Evolutionary conservation across 1,140 invertebrate genomes (phyloP).

Genomic region (Tigriopus japonicus): DNA sequence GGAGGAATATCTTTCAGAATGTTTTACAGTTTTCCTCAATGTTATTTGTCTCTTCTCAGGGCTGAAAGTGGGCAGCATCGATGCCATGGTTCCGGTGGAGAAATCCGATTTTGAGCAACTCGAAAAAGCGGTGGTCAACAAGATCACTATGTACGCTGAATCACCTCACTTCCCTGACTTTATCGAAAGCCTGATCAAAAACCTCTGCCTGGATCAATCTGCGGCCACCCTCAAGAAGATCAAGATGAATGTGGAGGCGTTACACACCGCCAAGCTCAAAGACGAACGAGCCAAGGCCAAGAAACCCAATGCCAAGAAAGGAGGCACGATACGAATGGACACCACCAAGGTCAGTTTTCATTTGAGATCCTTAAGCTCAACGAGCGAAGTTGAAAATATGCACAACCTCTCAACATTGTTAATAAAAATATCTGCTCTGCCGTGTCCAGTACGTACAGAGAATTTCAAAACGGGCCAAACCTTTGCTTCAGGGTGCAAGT

Average conservation of each 20-base stretch:
- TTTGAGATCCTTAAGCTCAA: too few species aligned
- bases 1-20: too few species aligned
- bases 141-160: not conserved
- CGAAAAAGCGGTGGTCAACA: not conserved
- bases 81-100: not conserved
- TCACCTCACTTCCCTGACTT: not conserved
- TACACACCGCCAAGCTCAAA: constrained; percentile 4
- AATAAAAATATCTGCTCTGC: too few species aligned
- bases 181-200: not conserved
- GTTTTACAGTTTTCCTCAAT: too few species aligned
- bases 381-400: too few species aligned
- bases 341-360: not conserved
- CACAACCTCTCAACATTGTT: too few species aligned
- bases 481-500: too few species aligned
- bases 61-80: not conserved
- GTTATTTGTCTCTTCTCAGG: not conserved
- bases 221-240: constrained; percentile 4
- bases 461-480: too few species aligned
- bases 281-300: constrained; percentile 7
- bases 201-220: not conserved
- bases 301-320: constrained; percentile 1
- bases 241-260: not conserved
- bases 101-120: not conserved
- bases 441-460: too few species aligned
- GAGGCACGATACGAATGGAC: not conserved